A percentile compares a stretch with the other conserved stretches of the same genome.
Conservation (phyloP, 2,113 vertebrate species). For the Rattus rattus region DNA sequence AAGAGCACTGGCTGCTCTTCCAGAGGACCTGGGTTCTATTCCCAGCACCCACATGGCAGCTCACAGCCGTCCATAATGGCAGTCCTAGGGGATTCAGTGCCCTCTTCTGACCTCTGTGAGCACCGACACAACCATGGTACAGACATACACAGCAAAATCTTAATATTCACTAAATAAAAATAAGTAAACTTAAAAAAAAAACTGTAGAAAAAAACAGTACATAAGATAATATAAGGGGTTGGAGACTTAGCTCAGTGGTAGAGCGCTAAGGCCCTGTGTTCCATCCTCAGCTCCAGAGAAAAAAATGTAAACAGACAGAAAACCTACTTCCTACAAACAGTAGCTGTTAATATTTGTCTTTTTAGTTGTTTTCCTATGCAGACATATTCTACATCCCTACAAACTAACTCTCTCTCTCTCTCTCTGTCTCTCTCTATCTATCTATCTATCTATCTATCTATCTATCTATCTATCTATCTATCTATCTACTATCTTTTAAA, state of each 20-base stretch:
- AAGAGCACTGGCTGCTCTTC: neutral
- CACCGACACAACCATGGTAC: neutral
- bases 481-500: neutral
- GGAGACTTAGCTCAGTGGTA: too few relatives aligned
- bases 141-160: neutral
- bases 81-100: neutral
- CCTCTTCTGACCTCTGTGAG: neutral
- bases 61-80: neutral
- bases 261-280: too few relatives aligned
- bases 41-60: neutral
- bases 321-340: neutral
- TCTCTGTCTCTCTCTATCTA: too few relatives aligned
- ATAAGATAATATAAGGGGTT: neutral
- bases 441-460: too few relatives aligned
- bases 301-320: conserved; percentile 21
- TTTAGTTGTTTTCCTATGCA: neutral
- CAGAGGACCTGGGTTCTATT: neutral
- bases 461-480: too few relatives aligned
- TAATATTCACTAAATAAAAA: neutral
- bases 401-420: neutral
- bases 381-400: neutral
- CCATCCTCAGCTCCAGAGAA: too few relatives aligned
- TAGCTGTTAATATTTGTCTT: neutral
- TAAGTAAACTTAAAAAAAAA: neutral
- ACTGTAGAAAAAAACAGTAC: neutral